A percentile compares a stretch with the other conserved stretches of the same genome.
phyloP scores from a whole-genome alignment of 2,888 invertebrate species.

The Phengaris alcon region DNA sequence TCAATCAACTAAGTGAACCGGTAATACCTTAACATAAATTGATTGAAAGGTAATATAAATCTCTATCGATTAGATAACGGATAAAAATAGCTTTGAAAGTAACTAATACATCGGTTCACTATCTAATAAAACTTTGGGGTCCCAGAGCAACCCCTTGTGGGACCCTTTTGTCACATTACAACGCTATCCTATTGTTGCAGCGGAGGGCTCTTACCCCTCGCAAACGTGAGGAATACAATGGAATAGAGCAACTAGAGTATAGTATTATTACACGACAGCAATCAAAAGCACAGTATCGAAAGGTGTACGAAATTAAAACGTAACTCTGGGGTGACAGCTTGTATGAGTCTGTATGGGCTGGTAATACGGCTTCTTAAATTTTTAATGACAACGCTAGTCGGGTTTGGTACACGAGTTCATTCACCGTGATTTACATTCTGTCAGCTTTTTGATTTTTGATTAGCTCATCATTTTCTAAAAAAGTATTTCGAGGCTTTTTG shows the following conservation, averaged over 20 bases:
- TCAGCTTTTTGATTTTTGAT: slow-evolving; percentile 1
- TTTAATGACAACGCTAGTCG: slow-evolving; percentile 31
- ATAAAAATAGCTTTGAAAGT: slow-evolving; percentile 37
- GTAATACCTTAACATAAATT: not conserved
- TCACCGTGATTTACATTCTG: slow-evolving; percentile 19
- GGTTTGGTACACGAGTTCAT: slow-evolving; percentile 1
- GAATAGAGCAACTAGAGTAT: slow-evolving; percentile 49
- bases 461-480: not conserved
- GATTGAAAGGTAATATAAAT: slow-evolving; percentile 37
- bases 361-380: slow-evolving; percentile 44
- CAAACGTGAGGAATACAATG: slow-evolving; percentile 67
- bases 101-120: slow-evolving; percentile 46
- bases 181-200: slow-evolving; percentile 48
- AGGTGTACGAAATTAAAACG: slow-evolving; percentile 55
- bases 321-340: slow-evolving; percentile 51
- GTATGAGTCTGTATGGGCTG: slow-evolving; percentile 50
- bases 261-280: slow-evolving; percentile 49
- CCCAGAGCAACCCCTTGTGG: slow-evolving; percentile 46
- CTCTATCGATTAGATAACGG: slow-evolving; percentile 31
- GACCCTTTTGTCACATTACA: slow-evolving; percentile 46
- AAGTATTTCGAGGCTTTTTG: too few relatives aligned
- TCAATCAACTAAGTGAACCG: slow-evolving; percentile 29
- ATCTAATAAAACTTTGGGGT: slow-evolving; percentile 51
- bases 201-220: slow-evolving; percentile 54
- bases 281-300: slow-evolving; percentile 52